Conservation (phyloP, 2,113 vertebrate genomes). For the Synchiropus splendidus region DNA sequence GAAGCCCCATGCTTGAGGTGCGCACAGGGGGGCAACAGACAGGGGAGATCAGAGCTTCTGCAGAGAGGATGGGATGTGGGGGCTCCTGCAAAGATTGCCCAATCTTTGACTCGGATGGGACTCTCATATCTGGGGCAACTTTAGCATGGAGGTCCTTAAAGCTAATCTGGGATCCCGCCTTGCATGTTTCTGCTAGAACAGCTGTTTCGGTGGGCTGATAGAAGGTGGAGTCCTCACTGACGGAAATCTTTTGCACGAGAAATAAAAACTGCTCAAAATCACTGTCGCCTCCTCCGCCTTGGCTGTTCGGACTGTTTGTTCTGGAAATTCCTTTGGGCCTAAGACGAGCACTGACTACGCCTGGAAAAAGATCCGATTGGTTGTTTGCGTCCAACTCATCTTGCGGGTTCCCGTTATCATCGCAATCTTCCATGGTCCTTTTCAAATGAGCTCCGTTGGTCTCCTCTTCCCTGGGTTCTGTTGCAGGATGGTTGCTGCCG, state of each 20-base stretch:
- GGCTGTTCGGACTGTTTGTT: conserved; percentile 21
- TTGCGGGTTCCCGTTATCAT: conserved; percentile 45
- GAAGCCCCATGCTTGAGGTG: conserved; percentile 39
- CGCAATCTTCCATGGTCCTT: conserved; percentile 19
- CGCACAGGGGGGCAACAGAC: conserved; percentile 49
- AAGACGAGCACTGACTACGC: conserved; percentile 49
- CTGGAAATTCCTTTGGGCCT: conserved; percentile 41
- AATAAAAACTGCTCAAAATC: conserved; percentile 42
- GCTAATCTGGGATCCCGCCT: conserved; percentile 22
- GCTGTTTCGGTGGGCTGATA: conserved; percentile 40
- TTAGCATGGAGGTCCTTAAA: conserved; percentile 63
- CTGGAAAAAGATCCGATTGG: conserved; percentile 15
- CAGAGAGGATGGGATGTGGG: conserved; percentile 60
- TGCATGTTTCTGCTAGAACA: conserved; percentile 1
- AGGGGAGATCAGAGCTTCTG: conserved; percentile 28
- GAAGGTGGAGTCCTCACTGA: conserved; percentile 24
- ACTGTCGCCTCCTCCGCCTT: conserved; percentile 17
- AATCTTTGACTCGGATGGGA: conserved; percentile 33
- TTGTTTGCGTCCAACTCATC: not conserved
- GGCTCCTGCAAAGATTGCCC: conserved; percentile 52
- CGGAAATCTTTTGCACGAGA: conserved; percentile 38
- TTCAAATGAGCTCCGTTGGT: not conserved
- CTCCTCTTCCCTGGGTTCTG: conserved; percentile 1
- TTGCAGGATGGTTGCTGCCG: conserved; percentile 9
- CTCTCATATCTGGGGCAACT: conserved; percentile 48